Conservation (phyloP, 2,888 invertebrate genomes). For the Chymomyza procnemis region DNA sequence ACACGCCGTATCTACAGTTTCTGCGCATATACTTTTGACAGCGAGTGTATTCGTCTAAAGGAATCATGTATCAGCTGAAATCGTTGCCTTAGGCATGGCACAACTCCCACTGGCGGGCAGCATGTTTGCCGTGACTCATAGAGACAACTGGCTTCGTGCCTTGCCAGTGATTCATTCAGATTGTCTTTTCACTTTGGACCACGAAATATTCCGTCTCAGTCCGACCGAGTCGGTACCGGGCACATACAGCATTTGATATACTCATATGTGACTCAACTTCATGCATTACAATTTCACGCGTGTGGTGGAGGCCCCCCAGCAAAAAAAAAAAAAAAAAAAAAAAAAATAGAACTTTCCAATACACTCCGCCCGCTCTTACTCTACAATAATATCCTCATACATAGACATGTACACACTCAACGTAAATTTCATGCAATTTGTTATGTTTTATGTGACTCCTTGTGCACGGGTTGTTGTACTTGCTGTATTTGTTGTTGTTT, state of each 20-base stretch:
- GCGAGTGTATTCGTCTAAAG: neutral
- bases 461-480: constrained; percentile 22
- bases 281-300: constrained; percentile 68
- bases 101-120: constrained; percentile 29
- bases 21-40: neutral
- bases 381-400: constrained; percentile 1
- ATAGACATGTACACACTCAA: constrained; percentile 35
- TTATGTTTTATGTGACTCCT: constrained; percentile 68
- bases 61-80: constrained; percentile 27
- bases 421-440: constrained; percentile 75
- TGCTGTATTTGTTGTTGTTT: neutral
- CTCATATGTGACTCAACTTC: constrained; percentile 47
- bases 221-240: constrained; percentile 25
- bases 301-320: neutral
- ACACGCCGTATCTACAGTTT: no score
- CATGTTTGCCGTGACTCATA: constrained; percentile 42
- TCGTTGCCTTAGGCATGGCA: constrained; percentile 27
- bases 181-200: neutral
- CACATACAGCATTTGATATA: constrained; percentile 51
- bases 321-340: no score
- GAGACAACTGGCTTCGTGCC: neutral
- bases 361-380: no score
- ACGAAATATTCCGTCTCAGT: constrained; percentile 38
- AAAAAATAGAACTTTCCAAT: neutral
- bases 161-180: neutral